phyloP scores from a whole-genome alignment of 2,888 invertebrate species.

The Synergus umbraculus region DNA sequence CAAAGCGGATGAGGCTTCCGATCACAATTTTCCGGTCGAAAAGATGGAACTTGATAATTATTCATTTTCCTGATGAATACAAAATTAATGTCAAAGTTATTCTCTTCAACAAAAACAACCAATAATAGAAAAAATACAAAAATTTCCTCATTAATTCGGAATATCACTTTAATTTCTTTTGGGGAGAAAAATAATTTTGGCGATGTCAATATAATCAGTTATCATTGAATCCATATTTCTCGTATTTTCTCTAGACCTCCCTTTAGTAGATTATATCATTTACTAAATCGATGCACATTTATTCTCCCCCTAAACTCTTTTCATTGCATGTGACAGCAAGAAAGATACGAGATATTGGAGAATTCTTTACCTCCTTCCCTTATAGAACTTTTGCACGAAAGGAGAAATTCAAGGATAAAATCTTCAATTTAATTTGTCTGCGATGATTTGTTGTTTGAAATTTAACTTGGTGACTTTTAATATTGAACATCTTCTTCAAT shows the following conservation, averaged over 20 bases:
- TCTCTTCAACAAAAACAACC: no score
- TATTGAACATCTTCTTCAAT: neutral
- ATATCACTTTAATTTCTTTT: neutral
- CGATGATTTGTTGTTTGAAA: conserved; percentile 25
- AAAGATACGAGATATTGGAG: conserved; percentile 13
- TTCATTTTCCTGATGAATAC: neutral
- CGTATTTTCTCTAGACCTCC: neutral
- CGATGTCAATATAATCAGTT: neutral
- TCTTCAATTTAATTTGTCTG: conserved; percentile 9
- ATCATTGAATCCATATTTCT: neutral
- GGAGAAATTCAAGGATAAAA: conserved; percentile 21
- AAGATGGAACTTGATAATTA: neutral
- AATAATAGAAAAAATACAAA: no score
- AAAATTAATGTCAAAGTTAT: no score
- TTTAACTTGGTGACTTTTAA: neutral
- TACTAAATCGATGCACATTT: conserved; percentile 27
- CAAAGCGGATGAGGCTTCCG: conserved; percentile 5
- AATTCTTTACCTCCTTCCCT: conserved; percentile 2
- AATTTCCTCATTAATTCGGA: neutral
- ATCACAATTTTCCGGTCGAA: neutral
- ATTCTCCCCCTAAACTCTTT: conserved; percentile 16
- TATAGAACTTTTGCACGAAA: neutral
- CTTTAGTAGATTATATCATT: conserved; percentile 1
- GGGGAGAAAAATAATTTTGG: neutral
- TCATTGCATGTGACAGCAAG: conserved; percentile 24